These are phyloP conservation scores for Paraescarpia echinospica DNA, from an alignment of 1,140 invertebrate species.

Conservation along the genomic window DNA sequence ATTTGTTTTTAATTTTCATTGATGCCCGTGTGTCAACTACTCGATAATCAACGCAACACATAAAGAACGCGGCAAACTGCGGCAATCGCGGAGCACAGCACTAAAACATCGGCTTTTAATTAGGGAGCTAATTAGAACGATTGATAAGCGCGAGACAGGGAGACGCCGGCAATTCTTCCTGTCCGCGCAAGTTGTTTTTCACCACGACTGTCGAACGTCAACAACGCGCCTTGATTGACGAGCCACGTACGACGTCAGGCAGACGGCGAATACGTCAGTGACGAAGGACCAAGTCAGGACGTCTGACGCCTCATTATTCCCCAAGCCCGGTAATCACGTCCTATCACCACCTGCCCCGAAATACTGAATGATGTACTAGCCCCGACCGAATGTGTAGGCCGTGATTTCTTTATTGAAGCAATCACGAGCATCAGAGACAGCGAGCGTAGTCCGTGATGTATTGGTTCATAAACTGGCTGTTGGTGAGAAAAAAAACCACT, in stretches of 20 bases:
- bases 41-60: no score
- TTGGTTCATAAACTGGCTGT: neutral
- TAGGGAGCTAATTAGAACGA: neutral
- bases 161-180: neutral
- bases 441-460: neutral
- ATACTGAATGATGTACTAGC: neutral
- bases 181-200: neutral
- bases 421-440: neutral
- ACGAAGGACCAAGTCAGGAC: neutral
- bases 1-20: no score
- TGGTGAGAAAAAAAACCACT: neutral
- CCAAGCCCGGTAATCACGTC: neutral
- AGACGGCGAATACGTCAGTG: neutral
- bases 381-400: neutral
- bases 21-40: no score
- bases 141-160: neutral
- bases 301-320: neutral
- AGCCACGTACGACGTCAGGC: neutral
- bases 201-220: neutral
- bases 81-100: neutral
- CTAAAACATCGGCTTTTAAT: conserved; percentile 4
- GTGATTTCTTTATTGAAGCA: neutral
- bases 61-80: neutral
- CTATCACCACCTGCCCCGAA: neutral
- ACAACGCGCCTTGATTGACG: neutral